A percentile compares a stretch with the other conserved stretches of the same genome.
phyloP scores from a whole-genome alignment of 92 coral and sea anemone species.

The Metridium senile region DNA sequence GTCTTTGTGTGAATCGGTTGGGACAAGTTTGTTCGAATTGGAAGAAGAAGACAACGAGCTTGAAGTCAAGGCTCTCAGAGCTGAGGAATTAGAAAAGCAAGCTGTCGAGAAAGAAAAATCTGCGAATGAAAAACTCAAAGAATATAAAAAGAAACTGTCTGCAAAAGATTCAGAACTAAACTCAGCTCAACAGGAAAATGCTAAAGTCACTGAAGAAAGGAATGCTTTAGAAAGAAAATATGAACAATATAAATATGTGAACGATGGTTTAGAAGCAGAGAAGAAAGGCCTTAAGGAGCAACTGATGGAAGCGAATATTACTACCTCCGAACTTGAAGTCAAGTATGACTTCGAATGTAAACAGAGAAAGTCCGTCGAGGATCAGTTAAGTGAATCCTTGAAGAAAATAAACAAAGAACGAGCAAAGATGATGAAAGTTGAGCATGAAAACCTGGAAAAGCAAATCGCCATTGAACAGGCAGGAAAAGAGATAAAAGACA shows the following conservation, averaged over 20 bases:
- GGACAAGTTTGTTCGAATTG: conserved; percentile 42
- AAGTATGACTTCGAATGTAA: conserved; percentile 77
- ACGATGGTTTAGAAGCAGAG: conserved; percentile 56
- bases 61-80: conserved; percentile 49
- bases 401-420: conserved; percentile 57
- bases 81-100: conserved; percentile 59
- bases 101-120: conserved; percentile 70
- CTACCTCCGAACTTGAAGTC: conserved; percentile 77
- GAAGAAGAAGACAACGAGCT: conserved; percentile 49
- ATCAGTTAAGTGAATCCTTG: conserved; percentile 63
- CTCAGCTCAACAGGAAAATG: conserved; percentile 62
- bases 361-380: conserved; percentile 64
- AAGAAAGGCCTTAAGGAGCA: conserved; percentile 62
- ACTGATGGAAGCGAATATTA: conserved; percentile 50
- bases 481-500: conserved; percentile 70
- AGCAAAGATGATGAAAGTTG: conserved; percentile 65
- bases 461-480: conserved; percentile 58
- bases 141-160: conserved; percentile 50
- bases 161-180: conserved; percentile 58
- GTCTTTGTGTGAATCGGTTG: conserved; percentile 60
- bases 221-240: conserved; percentile 51
- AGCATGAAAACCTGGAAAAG: conserved; percentile 69
- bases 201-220: conserved; percentile 64
- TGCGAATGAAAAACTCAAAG: conserved; percentile 59
- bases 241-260: conserved; percentile 45